Evolutionary conservation across 2,113 vertebrate species (phyloP).

Genomic region (Carassius gibelio): DNA sequence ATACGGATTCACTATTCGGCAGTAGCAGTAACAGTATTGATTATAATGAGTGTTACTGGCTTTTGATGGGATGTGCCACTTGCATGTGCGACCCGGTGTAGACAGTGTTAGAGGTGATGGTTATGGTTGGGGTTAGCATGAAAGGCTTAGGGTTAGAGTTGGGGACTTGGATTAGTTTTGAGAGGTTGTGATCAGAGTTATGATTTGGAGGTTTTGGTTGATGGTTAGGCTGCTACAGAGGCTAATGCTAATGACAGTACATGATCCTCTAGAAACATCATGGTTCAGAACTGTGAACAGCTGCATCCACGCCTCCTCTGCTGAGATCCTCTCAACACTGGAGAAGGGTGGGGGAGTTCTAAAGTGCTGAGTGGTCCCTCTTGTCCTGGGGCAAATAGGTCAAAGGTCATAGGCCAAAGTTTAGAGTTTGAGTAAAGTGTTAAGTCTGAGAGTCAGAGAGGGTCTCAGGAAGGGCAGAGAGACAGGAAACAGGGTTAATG

Average conservation of each 20-base stretch:
- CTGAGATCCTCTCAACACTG: conserved; percentile 32
- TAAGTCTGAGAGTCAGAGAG: conserved; percentile 57
- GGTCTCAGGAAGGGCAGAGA: conserved; percentile 57
- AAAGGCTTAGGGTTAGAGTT: neutral
- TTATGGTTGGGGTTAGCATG: neutral
- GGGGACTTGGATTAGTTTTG: neutral
- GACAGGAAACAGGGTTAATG: conserved; percentile 24
- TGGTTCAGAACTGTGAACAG: conserved; percentile 19
- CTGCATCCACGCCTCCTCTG: conserved; percentile 12
- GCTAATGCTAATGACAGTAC: conserved; percentile 34
- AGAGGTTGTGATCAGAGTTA: neutral
- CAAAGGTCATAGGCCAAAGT: conserved; percentile 53
- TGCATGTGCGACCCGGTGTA: neutral
- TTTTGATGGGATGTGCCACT: neutral
- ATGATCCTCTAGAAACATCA: conserved; percentile 33
- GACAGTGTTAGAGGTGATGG: neutral
- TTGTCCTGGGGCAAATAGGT: conserved; percentile 13
- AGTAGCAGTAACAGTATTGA: neutral
- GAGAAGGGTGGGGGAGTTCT: conserved; percentile 30
- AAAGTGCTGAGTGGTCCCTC: conserved; percentile 49
- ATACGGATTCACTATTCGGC: too few species aligned
- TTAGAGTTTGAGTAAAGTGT: conserved; percentile 35
- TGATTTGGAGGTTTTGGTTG: conserved; percentile 8
- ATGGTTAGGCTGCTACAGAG: conserved; percentile 30
- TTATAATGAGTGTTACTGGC: conserved; percentile 11